Percentiles rank a stretch among this genome's conserved stretches.
phyloP scores from a whole-genome alignment of 2,888 invertebrate species.

The Stenchaetothrips biformis region DNA sequence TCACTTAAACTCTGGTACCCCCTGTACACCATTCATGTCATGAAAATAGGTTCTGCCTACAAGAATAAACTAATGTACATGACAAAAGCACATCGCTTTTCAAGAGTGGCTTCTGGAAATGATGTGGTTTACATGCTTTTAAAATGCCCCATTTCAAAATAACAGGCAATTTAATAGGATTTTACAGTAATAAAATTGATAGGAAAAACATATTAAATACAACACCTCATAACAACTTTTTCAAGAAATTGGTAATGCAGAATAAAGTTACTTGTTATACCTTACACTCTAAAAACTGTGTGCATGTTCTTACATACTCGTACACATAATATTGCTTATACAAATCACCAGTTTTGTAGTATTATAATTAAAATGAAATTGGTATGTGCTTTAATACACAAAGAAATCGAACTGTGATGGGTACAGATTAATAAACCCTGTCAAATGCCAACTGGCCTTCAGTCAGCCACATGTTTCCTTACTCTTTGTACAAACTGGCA shows the following conservation, averaged over 20 bases:
- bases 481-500: too few relatives aligned
- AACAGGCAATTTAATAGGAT: not conserved
- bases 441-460: not conserved
- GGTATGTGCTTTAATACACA: not conserved
- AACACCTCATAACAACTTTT: not conserved
- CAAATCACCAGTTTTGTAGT: not conserved
- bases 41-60: too few relatives aligned
- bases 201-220: not conserved
- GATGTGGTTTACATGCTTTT: too few relatives aligned
- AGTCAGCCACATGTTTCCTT: not conserved
- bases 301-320: not conserved
- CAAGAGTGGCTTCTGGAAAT: too few relatives aligned
- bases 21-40: too few relatives aligned
- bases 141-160: too few relatives aligned
- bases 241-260: not conserved
- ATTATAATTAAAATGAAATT: slow-evolving; percentile 9
- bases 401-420: not conserved
- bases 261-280: not conserved
- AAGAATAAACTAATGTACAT: too few relatives aligned
- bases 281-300: not conserved
- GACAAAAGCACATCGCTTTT: too few relatives aligned
- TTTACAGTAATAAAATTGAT: not conserved
- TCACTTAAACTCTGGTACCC: too few relatives aligned
- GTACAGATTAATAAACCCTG: not conserved
- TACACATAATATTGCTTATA: slow-evolving; percentile 13